Evolutionary conservation across 2,888 invertebrate genomes (phyloP).

Genomic region (Euzophera pinguis): DNA sequence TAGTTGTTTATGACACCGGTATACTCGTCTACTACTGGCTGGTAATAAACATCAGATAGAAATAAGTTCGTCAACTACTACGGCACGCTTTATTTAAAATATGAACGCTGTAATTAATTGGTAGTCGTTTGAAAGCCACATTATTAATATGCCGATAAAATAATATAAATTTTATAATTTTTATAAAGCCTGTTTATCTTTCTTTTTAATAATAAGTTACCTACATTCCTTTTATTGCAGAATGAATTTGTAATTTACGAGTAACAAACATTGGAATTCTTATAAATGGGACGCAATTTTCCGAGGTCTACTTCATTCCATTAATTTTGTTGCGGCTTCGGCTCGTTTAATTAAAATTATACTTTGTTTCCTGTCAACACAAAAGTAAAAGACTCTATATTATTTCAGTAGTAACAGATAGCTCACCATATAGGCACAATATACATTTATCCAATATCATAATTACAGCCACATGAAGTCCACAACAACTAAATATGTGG

Average conservation of each 20-base stretch:
- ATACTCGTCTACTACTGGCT: conserved; percentile 36
- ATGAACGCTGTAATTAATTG: neutral
- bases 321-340: neutral
- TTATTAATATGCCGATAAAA: neutral
- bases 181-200: neutral
- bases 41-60: conserved; percentile 16
- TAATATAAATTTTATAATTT: neutral
- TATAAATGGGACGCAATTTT: conserved; percentile 16
- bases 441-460: too few species aligned
- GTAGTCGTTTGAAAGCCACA: neutral
- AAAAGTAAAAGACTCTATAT: neutral
- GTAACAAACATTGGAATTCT: conserved; percentile 13
- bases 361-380: neutral
- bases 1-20: conserved; percentile 43
- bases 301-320: conserved; percentile 12
- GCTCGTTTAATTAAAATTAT: conserved; percentile 13
- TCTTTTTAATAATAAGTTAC: neutral
- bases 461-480: too few species aligned
- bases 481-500: too few species aligned
- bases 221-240: neutral
- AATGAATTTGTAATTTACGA: neutral
- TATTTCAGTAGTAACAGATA: too few species aligned
- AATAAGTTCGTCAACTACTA: neutral
- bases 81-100: neutral
- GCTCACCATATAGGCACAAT: too few species aligned